These are phyloP conservation scores for Mionectes olivaceus DNA, from an alignment of 2,797 vertebrate genomes.

Conservation along the genomic window DNA sequence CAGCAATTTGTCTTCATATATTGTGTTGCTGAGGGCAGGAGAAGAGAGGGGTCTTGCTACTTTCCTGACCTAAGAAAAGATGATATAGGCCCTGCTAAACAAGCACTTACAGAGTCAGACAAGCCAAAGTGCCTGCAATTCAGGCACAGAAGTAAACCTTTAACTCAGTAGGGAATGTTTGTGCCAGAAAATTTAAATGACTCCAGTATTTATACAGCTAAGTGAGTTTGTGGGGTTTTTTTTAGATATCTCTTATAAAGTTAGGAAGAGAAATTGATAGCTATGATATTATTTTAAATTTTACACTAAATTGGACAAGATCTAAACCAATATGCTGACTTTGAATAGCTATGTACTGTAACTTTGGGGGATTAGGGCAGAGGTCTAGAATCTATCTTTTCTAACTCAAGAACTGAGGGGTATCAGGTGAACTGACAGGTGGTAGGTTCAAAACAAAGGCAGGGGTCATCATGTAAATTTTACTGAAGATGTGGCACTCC, in stretches of 20 bases:
- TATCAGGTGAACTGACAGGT: background rate
- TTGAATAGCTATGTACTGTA: background rate
- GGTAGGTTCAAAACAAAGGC: background rate
- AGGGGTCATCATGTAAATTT: background rate
- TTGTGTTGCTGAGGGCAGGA: background rate
- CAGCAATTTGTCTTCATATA: slow-evolving; percentile 12
- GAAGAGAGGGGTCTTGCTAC: background rate
- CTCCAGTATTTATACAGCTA: background rate
- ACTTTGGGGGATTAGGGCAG: background rate
- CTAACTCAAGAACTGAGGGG: background rate
- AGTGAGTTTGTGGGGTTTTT: fast-evolving
- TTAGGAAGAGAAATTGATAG: background rate
- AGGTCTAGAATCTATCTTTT: background rate
- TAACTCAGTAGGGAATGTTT: background rate
- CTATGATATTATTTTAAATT: background rate
- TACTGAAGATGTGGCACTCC: background rate
- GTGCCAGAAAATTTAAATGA: background rate
- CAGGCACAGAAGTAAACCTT: background rate
- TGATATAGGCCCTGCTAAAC: background rate
- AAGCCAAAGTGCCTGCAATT: background rate
- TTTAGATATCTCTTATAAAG: background rate
- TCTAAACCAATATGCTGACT: background rate
- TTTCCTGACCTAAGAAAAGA: background rate
- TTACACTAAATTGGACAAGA: background rate
- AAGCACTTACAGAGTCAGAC: background rate